A percentile compares a stretch with the other conserved stretches of the same genome.
These are phyloP conservation scores for Nibea coibor DNA, from an alignment of 2,113 vertebrate genomes.

Conservation along the genomic window DNA sequence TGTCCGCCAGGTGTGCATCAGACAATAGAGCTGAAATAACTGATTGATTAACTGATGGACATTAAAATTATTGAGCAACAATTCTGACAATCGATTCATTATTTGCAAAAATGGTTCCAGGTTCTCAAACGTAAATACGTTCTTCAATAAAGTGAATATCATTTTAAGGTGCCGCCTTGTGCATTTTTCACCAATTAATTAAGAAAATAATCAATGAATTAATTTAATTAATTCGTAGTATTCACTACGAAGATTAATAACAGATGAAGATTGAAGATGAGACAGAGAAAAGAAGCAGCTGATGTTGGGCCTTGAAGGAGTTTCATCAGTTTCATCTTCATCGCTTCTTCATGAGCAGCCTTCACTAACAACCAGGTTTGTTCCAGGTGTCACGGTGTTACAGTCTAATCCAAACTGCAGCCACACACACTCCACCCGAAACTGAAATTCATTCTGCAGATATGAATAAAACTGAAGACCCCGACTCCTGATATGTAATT, in stretches of 20 bases:
- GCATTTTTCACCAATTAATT: background rate
- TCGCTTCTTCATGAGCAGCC: background rate
- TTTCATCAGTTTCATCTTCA: background rate
- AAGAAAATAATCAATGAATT: background rate
- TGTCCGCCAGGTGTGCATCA: background rate
- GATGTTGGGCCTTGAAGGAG: background rate
- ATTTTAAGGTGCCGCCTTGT: background rate
- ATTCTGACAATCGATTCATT: background rate
- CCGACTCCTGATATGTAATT: conserved; percentile 39
- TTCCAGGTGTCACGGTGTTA: background rate
- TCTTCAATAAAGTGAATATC: background rate
- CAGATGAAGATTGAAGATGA: too few species aligned
- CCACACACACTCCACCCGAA: background rate
- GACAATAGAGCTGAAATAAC: background rate
- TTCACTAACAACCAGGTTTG: background rate
- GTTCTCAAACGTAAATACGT: background rate
- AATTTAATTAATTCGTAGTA: too few species aligned
- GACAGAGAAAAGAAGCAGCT: background rate
- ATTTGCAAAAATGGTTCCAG: background rate
- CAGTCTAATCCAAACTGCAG: conserved; percentile 8
- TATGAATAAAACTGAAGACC: conserved; percentile 49
- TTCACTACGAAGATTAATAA: background rate
- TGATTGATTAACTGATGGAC: background rate
- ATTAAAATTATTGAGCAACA: background rate
- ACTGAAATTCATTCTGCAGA: conserved; percentile 44